Evolutionary conservation across 2,888 invertebrate species (phyloP).

Genomic region (Hyposoter didymator): DNA sequence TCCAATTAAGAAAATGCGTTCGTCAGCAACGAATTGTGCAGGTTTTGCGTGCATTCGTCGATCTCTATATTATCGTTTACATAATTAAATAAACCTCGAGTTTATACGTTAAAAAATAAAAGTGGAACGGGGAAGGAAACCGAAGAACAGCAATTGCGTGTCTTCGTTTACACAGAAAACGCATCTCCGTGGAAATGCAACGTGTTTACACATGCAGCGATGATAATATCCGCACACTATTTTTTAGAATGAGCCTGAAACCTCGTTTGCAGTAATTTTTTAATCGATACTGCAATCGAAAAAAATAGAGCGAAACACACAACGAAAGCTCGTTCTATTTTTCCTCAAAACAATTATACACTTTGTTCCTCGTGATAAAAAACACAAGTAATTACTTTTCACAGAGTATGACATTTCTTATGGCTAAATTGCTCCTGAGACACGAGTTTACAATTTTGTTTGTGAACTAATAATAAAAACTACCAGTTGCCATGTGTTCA

Average conservation of each 20-base stretch:
- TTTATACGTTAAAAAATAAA: neutral
- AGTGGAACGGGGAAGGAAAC: neutral
- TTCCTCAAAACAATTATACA: neutral
- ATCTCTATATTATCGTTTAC: neutral
- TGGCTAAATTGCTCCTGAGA: neutral
- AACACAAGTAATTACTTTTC: neutral
- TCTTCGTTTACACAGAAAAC: conserved; percentile 8
- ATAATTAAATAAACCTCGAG: neutral
- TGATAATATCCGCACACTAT: neutral
- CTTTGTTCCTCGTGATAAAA: neutral
- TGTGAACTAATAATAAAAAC: neutral
- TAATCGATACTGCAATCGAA: conserved; percentile 9
- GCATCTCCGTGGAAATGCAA: neutral
- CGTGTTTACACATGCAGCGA: neutral
- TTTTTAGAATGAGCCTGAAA: neutral
- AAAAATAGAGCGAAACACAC: neutral
- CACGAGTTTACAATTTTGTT: neutral
- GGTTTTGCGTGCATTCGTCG: neutral
- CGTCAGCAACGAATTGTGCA: neutral
- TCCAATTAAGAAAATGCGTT: neutral
- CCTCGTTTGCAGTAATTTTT: conserved; percentile 6
- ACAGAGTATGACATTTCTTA: neutral
- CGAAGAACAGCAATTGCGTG: conserved; percentile 27
- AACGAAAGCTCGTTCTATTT: neutral
- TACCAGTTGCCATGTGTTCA: neutral